phyloP scores from a whole-genome alignment of 1,140 invertebrate species.

The Cydia pomonella region DNA sequence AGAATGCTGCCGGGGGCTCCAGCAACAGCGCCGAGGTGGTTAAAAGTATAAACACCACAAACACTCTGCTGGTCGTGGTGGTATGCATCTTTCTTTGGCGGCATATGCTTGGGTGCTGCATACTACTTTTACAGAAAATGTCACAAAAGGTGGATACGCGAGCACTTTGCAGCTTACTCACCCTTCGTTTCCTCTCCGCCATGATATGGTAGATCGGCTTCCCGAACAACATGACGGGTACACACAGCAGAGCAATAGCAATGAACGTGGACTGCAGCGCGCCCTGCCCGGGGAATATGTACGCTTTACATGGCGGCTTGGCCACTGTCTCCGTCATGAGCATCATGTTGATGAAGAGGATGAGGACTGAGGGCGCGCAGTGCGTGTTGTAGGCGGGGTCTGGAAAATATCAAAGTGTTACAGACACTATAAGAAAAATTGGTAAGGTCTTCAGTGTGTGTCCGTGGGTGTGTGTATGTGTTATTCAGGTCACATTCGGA shows the following conservation, averaged over 20 bases:
- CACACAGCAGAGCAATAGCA: slow-evolving; percentile 90
- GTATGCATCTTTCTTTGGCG: no score
- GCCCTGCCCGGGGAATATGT: slow-evolving; percentile 87
- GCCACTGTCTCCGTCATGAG: slow-evolving; percentile 84
- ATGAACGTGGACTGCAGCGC: slow-evolving; percentile 92
- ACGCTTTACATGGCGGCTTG: slow-evolving; percentile 71
- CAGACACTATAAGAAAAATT: not conserved
- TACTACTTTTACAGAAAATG: no score
- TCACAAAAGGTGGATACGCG: no score
- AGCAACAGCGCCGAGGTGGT: no score
- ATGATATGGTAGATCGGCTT: slow-evolving; percentile 93
- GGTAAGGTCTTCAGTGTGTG: no score
- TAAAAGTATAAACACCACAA: no score
- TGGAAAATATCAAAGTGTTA: slow-evolving; percentile 38
- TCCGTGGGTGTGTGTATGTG: no score
- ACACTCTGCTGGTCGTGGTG: no score
- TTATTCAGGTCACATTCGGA: no score
- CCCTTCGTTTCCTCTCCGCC: slow-evolving; percentile 57
- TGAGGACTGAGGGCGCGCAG: slow-evolving; percentile 93
- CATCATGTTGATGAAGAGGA: slow-evolving; percentile 97
- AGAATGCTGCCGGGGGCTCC: no score
- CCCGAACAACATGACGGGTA: slow-evolving; percentile 97
- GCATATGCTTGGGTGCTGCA: no score
- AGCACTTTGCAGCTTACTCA: no score
- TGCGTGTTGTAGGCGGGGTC: slow-evolving; percentile 73